A percentile compares a stretch with the other conserved stretches of the same genome.
Conservation (phyloP, 2,113 vertebrate species). For the Rhinoderma darwinii region DNA sequence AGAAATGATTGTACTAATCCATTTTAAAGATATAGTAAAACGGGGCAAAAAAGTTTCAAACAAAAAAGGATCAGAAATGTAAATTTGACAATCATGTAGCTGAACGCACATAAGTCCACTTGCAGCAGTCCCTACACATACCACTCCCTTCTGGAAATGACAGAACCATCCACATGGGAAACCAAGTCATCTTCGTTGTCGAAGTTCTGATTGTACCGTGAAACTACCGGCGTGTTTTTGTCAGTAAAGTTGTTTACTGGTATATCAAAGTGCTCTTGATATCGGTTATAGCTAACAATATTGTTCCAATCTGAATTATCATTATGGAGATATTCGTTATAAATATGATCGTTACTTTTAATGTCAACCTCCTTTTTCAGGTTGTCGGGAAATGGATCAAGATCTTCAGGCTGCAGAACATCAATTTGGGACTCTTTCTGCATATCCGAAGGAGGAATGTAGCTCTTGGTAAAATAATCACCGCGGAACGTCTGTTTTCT, state of each 20-base stretch:
- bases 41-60: neutral
- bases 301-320: conserved; percentile 89
- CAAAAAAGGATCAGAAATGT: conserved; percentile 74
- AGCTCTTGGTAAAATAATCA: conserved; percentile 99
- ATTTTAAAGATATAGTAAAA: conserved; percentile 71
- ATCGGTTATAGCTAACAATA: conserved; percentile 79
- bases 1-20: conserved; percentile 72
- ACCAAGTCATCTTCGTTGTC: conserved; percentile 93
- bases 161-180: conserved; percentile 94
- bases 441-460: conserved; percentile 95
- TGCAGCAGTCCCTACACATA: conserved; percentile 85
- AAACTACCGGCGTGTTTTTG: conserved; percentile 80
- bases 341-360: conserved; percentile 87
- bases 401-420: conserved; percentile 91
- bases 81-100: conserved; percentile 75
- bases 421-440: conserved; percentile 97
- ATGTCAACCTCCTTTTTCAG: conserved; percentile 91
- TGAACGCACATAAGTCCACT: conserved; percentile 64
- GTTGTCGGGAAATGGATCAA: conserved; percentile 88
- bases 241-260: conserved; percentile 82
- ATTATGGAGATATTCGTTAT: conserved; percentile 88
- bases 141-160: conserved; percentile 98
- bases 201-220: conserved; percentile 87
- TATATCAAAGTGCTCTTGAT: conserved; percentile 83
- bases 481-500: conserved; percentile 93